phyloP scores from a whole-genome alignment of 2,113 vertebrate species.

The Macrotus californicus region DNA sequence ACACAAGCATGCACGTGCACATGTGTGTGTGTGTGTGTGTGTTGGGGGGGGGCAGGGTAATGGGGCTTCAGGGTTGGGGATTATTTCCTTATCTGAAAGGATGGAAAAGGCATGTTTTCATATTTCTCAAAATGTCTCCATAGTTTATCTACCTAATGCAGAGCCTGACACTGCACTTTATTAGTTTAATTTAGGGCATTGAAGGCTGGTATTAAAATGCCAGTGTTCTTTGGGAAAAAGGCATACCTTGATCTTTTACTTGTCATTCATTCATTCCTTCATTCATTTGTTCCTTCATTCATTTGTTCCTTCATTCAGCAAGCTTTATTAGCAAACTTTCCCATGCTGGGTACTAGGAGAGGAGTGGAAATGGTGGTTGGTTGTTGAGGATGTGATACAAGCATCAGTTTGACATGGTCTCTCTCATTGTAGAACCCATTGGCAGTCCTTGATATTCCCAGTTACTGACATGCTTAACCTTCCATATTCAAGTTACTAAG shows the following conservation, averaged over 20 bases:
- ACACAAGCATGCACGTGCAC: not conserved
- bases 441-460: not conserved
- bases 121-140: not conserved
- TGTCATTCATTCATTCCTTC: conserved; percentile 19
- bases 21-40: not conserved
- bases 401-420: not conserved
- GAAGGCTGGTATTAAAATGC: not conserved
- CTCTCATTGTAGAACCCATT: not conserved
- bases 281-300: not conserved
- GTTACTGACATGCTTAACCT: not conserved
- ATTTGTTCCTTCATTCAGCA: not conserved
- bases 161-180: not conserved
- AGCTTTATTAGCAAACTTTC: not conserved
- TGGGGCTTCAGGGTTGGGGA: not conserved
- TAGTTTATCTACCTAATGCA: not conserved
- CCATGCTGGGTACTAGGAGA: not conserved
- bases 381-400: not conserved
- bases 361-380: not conserved
- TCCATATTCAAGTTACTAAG: not conserved
- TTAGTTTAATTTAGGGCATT: not conserved
- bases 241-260: not conserved
- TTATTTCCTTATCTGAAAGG: not conserved
- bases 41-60: not conserved
- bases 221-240: not conserved
- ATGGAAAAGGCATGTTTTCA: not conserved